These are phyloP conservation scores for Saccostrea echinata DNA, from an alignment of 1,140 invertebrate genomes.

Conservation along the genomic window DNA sequence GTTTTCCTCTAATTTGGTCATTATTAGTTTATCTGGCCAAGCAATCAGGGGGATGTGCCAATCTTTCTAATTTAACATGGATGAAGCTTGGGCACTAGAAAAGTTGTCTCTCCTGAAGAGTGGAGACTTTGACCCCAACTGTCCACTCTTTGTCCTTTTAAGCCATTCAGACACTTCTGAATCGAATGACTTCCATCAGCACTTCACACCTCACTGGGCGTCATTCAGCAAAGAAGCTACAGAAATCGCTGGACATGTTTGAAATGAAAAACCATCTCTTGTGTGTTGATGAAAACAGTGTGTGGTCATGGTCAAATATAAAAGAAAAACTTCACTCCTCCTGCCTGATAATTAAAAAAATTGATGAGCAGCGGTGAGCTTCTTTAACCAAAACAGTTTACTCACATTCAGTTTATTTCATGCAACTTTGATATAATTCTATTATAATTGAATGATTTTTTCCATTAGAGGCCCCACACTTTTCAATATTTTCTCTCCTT, in stretches of 20 bases:
- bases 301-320: conserved; percentile 14
- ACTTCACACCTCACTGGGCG: background rate
- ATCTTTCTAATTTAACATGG: conserved; percentile 4
- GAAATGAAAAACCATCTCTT: conserved; percentile 15
- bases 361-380: conserved; percentile 13
- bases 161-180: background rate
- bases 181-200: background rate
- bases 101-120: conserved; percentile 15
- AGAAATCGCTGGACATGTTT: conserved; percentile 25
- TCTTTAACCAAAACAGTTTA: background rate
- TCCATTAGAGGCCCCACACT: too few relatives aligned
- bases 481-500: too few relatives aligned
- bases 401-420: background rate
- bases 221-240: background rate
- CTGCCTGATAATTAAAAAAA: conserved; percentile 12
- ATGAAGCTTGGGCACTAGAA: background rate
- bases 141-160: conserved; percentile 33
- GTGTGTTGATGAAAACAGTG: conserved; percentile 30
- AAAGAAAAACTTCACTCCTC: conserved; percentile 18
- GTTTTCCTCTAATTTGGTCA: conserved; percentile 16
- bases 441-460: background rate
- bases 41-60: conserved; percentile 20
- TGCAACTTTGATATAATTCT: background rate
- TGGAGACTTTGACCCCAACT: conserved; percentile 1
- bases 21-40: conserved; percentile 34